Percentiles rank a stretch among this genome's conserved stretches.
Conservation (phyloP, 1,140 invertebrate species). For the Drosophila truncata region DNA sequence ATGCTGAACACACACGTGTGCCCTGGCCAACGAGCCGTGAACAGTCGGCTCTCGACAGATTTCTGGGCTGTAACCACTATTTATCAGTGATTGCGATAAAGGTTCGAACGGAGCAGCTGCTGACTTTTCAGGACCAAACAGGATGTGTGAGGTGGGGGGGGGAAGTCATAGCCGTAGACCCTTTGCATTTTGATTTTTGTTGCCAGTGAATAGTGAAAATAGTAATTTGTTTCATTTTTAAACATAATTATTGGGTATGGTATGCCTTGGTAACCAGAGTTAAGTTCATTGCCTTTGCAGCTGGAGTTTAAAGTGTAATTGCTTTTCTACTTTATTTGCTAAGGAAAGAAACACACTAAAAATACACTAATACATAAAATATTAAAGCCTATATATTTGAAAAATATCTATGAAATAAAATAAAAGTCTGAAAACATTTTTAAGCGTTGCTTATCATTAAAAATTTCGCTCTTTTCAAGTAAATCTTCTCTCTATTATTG, state of each 20-base stretch:
- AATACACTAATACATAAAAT: not conserved
- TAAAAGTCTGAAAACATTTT: too few relatives aligned
- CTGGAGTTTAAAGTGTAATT: not conserved
- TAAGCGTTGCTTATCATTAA: too few relatives aligned
- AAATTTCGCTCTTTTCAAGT: too few relatives aligned
- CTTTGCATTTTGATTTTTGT: constrained; percentile 30
- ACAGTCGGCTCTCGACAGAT: constrained; percentile 63
- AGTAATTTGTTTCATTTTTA: constrained; percentile 7
- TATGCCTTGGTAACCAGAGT: not conserved
- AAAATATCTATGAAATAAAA: not conserved
- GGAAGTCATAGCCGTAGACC: constrained; percentile 13
- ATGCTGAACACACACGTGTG: constrained; percentile 55
- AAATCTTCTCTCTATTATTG: too few relatives aligned
- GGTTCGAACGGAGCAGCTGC: constrained; percentile 39
- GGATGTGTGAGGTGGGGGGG: constrained; percentile 6
- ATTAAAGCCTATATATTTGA: too few relatives aligned
- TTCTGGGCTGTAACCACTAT: constrained; percentile 41
- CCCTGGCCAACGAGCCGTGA: constrained; percentile 71
- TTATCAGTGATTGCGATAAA: constrained; percentile 43
- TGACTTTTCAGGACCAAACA: constrained; percentile 39
- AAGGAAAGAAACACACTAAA: not conserved
- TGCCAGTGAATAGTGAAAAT: not conserved
- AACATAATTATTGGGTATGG: constrained; percentile 4
- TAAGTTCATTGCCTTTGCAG: not conserved
- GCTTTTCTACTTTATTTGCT: not conserved